These are phyloP conservation scores for Lycodopsis pacificus DNA, from an alignment of 2,797 vertebrate genomes.

Conservation along the genomic window DNA sequence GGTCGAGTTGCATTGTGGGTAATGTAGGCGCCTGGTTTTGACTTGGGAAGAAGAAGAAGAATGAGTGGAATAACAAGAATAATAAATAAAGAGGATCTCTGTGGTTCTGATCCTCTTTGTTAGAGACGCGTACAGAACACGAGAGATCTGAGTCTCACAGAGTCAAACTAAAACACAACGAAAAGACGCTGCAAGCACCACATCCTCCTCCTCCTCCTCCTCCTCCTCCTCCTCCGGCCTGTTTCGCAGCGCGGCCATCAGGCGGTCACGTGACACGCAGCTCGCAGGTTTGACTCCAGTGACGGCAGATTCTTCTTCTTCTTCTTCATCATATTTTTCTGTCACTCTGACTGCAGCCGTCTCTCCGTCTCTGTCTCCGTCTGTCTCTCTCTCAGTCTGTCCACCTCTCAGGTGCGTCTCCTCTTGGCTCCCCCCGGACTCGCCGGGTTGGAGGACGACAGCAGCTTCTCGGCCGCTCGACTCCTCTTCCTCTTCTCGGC, in stretches of 20 bases:
- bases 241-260: not conserved
- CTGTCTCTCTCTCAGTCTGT: not conserved
- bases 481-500: conserved; percentile 76
- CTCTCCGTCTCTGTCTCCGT: no score
- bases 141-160: not conserved
- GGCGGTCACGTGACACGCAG: conserved; percentile 22
- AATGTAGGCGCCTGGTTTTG: conserved; percentile 2
- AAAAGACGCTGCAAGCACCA: not conserved
- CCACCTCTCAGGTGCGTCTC: conserved; percentile 72
- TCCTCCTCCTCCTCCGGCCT: not conserved
- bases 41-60: not conserved
- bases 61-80: not conserved
- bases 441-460: conserved; percentile 75
- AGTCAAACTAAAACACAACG: not conserved
- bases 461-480: conserved; percentile 67
- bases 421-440: conserved; percentile 77
- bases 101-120: not conserved
- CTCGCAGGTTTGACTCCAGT: not conserved
- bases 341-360: not conserved
- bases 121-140: no score
- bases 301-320: no score
- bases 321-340: not conserved
- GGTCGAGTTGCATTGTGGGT: conserved; percentile 13
- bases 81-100: not conserved
- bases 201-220: not conserved